Evolutionary conservation across 2,797 vertebrate species (phyloP), one percentile per base, ranked within the genome.

Genomic region (Eulemur coronatus): DNA sequence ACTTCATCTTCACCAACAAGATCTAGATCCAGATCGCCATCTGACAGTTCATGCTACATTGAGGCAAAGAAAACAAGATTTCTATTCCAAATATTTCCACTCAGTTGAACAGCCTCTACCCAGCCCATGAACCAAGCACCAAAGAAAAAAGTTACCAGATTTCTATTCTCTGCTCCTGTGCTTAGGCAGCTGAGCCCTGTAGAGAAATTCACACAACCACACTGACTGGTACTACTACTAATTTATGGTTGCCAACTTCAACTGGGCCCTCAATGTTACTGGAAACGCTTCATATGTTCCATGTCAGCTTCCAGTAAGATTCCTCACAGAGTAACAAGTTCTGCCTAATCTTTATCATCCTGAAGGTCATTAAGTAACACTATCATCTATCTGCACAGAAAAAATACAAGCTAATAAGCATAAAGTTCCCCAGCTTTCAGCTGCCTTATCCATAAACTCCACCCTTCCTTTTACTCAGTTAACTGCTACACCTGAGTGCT

Each of bases 11-110:
- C 99, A 90, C 99, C 99, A 13, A 99, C 99, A 86, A 99, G 99
- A 97, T 99, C 99, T 61, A 99, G 99, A 98, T 99, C 99, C 98
- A 99, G 97, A 97, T 99, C 99, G 17, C 99, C 99, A 18, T 99
- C 99, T 0, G 99, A 99, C 88, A 99, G 99, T 69, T 99, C 99
- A 69, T 99, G 99, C 98, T 99, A 88, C 12, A 96, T 28, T 26
- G 86, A 97, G 8, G 90, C 50, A 96, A 85, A 30, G 65, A 35
- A 94, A 92, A 43, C 5, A 92, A 90, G 35, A 70, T 26, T 89
- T 94, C 55, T 63, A 67, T 78, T 61, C 80, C 84, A 91, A 61
- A 76, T 89, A 33, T 43, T 94, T 79, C 55, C 18, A 80, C 50
- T 94, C 33, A 50, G n/a, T 30, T 88, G 35, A 57, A 91, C 30